phyloP scores from a whole-genome alignment of 2,113 vertebrate species.

The Odontophorus gujanensis region DNA sequence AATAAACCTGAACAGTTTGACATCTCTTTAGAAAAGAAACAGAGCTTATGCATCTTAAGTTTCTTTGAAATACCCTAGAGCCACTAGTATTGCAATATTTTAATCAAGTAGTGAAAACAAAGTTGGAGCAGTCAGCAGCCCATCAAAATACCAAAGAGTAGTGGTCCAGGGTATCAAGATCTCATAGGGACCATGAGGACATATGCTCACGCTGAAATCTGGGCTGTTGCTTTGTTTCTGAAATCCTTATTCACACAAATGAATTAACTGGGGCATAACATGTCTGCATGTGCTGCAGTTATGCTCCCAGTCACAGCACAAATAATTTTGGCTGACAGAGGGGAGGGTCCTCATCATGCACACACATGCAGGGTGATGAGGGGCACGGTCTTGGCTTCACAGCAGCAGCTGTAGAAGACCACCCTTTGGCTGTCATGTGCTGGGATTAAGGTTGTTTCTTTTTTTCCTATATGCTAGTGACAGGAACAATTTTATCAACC shows the following conservation, averaged over 20 bases:
- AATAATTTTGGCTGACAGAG: neutral
- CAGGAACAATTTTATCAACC: neutral
- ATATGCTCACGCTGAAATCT: neutral
- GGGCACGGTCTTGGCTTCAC: neutral
- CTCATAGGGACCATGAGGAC: neutral
- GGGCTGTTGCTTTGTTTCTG: neutral
- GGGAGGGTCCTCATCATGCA: neutral
- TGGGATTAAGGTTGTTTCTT: neutral
- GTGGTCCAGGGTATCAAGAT: neutral
- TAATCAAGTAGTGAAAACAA: neutral
- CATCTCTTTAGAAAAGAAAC: neutral
- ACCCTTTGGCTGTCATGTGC: neutral
- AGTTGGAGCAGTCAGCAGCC: neutral
- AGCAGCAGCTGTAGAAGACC: neutral
- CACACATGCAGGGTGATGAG: rapidly evolving
- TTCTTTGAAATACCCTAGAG: neutral
- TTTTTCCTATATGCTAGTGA: neutral
- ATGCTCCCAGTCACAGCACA: neutral
- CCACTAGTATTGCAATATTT: neutral
- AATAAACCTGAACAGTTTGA: neutral
- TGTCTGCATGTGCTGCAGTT: neutral
- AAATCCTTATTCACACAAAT: neutral
- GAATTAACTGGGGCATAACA: neutral
- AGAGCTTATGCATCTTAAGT: neutral
- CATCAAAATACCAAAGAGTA: neutral